Conservation (phyloP, 2,113 vertebrate species). For the Hystrix cristata region DNA sequence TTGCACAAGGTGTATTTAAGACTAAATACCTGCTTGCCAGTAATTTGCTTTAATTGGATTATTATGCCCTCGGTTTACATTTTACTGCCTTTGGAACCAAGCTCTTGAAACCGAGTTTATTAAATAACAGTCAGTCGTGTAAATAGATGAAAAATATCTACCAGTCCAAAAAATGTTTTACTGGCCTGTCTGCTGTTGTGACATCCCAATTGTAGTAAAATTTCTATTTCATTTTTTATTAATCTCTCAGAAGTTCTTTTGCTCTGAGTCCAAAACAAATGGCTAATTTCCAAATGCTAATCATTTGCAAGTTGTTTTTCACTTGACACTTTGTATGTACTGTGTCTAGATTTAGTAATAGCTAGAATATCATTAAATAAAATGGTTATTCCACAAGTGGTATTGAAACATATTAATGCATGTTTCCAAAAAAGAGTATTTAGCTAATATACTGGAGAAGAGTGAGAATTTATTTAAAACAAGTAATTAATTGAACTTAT, state of each 20-base stretch:
- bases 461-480: not conserved
- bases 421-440: not conserved
- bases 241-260: not conserved
- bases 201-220: slow-evolving; percentile 56
- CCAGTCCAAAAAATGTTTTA: slow-evolving; percentile 66
- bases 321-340: not conserved
- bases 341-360: not conserved
- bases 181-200: slow-evolving; percentile 57
- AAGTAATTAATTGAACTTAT: not conserved
- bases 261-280: not conserved
- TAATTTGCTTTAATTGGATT: slow-evolving; percentile 59
- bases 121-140: slow-evolving; percentile 57
- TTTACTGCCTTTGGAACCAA: slow-evolving; percentile 52
- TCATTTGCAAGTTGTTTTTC: slow-evolving; percentile 20
- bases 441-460: not conserved
- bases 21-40: slow-evolving; percentile 33
- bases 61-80: not conserved
- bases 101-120: slow-evolving; percentile 63
- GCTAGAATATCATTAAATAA: not conserved
- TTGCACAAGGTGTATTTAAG: slow-evolving; percentile 21
- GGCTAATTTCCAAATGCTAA: slow-evolving; percentile 5
- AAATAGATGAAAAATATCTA: slow-evolving; percentile 73
- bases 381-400: not conserved
- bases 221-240: slow-evolving; percentile 47
- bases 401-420: not conserved